Conservation (phyloP, 2,113 vertebrate species). For the Plecturocebus donacophilus region DNA sequence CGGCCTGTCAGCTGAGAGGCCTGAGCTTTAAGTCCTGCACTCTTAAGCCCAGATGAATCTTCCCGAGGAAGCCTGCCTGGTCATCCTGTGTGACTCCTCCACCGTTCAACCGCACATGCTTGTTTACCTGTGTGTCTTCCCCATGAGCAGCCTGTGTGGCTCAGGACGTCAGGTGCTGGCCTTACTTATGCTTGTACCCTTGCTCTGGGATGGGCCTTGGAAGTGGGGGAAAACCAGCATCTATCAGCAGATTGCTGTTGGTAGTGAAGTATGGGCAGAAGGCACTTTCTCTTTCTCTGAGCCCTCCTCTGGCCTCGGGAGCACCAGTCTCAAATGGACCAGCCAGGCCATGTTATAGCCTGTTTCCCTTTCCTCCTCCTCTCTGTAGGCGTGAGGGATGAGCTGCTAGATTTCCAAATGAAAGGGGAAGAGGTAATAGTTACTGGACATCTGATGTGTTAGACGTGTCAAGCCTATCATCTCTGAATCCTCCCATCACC, state of each 20-base stretch:
- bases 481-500: background rate
- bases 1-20: background rate
- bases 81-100: background rate
- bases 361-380: background rate
- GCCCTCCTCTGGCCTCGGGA: background rate
- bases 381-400: background rate
- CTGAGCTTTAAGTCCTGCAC: too few species aligned
- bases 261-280: background rate
- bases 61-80: background rate
- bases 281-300: background rate
- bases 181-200: background rate
- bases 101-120: rapidly evolving
- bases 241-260: background rate
- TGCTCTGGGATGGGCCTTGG: background rate
- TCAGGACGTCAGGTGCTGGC: background rate
- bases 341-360: background rate
- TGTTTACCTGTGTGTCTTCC: background rate
- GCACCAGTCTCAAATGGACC: background rate
- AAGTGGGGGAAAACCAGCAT: background rate
- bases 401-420: background rate
- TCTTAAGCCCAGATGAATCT: background rate
- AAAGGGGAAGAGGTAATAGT: background rate
- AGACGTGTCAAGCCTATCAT: background rate
- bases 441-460: background rate
- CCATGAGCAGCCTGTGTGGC: background rate